These are phyloP conservation scores for Cerceris rybyensis DNA, from an alignment of 2,888 invertebrate species.

Conservation along the genomic window DNA sequence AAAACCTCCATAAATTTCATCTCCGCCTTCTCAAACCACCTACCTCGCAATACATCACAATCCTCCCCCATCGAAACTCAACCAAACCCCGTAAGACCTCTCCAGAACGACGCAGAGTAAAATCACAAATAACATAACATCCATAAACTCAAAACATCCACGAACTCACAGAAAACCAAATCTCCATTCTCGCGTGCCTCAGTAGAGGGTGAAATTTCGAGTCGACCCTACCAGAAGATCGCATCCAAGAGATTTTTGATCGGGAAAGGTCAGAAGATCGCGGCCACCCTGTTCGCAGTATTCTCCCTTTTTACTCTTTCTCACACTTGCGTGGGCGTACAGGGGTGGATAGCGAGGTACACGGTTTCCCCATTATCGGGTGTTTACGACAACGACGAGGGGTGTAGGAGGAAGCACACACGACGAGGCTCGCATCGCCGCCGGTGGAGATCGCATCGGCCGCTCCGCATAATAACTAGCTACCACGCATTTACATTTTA, in stretches of 20 bases:
- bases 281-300: not conserved
- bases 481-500: slow-evolving; percentile 76
- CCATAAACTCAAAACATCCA: too few relatives aligned
- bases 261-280: slow-evolving; percentile 35
- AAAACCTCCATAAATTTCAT: too few relatives aligned
- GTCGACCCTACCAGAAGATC: not conserved
- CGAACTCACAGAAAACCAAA: too few relatives aligned
- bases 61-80: too few relatives aligned
- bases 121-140: too few relatives aligned
- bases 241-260: slow-evolving; percentile 48
- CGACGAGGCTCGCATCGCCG: slow-evolving; percentile 67
- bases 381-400: slow-evolving; percentile 72
- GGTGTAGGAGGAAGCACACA: slow-evolving; percentile 51
- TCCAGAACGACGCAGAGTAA: too few relatives aligned
- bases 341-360: slow-evolving; percentile 66
- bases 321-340: slow-evolving; percentile 50
- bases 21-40: too few relatives aligned
- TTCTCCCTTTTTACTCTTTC: slow-evolving; percentile 38
- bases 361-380: slow-evolving; percentile 77
- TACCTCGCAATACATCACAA: too few relatives aligned
- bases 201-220: not conserved
- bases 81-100: too few relatives aligned
- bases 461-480: slow-evolving; percentile 74
- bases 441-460: slow-evolving; percentile 69
- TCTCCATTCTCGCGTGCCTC: not conserved